phyloP scores from a whole-genome alignment of 2,888 invertebrate genomes.

The Antitype chi region DNA sequence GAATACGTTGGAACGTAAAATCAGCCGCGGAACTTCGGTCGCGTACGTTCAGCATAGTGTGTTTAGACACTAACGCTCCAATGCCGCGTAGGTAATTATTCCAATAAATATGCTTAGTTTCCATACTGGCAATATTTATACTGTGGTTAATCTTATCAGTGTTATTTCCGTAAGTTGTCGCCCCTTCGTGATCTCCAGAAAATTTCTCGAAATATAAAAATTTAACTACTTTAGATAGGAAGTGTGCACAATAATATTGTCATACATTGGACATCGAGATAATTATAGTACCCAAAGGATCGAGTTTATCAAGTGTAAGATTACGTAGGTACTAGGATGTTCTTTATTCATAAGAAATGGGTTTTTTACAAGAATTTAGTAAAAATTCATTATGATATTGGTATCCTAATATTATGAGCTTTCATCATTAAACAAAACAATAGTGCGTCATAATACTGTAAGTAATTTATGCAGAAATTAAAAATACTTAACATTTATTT shows the following conservation, averaged over 20 bases:
- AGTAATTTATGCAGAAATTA: neutral
- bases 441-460: constrained; percentile 7
- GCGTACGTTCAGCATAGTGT: no score
- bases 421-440: constrained; percentile 17
- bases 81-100: no score
- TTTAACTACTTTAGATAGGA: constrained; percentile 78
- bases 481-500: neutral
- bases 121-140: no score
- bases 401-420: constrained; percentile 27
- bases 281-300: constrained; percentile 37
- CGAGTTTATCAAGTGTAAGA: constrained; percentile 26
- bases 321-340: constrained; percentile 24
- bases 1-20: no score
- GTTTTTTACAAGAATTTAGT: constrained; percentile 31
- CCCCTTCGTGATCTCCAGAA: constrained; percentile 28
- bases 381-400: constrained; percentile 15
- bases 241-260: constrained; percentile 81
- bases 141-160: no score
- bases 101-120: no score
- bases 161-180: neutral
- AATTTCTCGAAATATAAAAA: constrained; percentile 51
- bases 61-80: no score
- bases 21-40: no score
- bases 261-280: constrained; percentile 78
- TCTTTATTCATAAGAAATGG: constrained; percentile 35